Evolutionary conservation across 2,888 invertebrate species (phyloP), one percentile per base, ranked within the genome.

Genomic region (Tanypteryx hageni): DNA sequence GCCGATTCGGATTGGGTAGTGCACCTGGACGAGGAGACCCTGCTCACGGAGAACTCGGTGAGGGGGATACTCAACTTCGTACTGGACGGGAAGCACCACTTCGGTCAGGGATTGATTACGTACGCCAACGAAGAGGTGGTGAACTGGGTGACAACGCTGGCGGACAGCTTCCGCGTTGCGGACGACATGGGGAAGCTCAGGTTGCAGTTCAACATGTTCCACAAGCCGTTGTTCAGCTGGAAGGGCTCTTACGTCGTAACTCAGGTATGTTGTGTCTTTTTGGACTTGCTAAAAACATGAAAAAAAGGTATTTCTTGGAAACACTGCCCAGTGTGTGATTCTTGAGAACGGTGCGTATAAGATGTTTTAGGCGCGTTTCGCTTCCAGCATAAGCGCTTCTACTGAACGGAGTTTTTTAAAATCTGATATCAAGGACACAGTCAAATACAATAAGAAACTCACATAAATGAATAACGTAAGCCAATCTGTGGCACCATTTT

Each of bases 181-280:
- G 99, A 99, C 95, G 99, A 99, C 94, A 99, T 99, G 99, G 99
- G 99, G 92, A 99, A 99, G 95, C 95, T 99, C 92, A 96, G 99
- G 94, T 96, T 98, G 93, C 99, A 99, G 95, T 99, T 99, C 94
- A 97, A 97, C 94, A 96, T 98, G 95, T 99, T 99, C 95, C 99
- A 99, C 95, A 98, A 98, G 95, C 99, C 99, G 27, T 96, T 99
- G 92, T 99, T 99, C 95, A 99, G 99, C 95, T 99, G 99, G 99
- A 99, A 99, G 95, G 99, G 99, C 93, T 99, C 99, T 83, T 99
- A 98, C 95, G 99, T 99, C 93, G 99, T 99, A 14, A 99, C 99
- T 93, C 98, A 99, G 97, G 98, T 98, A 95, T 95, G 95, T 94
- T 92, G 86, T 22, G 9, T 8, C 18, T 56, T 27, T 1, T 76